These are phyloP conservation scores for Morpho achilles DNA, from an alignment of 2,888 invertebrate genomes.

Conservation along the genomic window DNA sequence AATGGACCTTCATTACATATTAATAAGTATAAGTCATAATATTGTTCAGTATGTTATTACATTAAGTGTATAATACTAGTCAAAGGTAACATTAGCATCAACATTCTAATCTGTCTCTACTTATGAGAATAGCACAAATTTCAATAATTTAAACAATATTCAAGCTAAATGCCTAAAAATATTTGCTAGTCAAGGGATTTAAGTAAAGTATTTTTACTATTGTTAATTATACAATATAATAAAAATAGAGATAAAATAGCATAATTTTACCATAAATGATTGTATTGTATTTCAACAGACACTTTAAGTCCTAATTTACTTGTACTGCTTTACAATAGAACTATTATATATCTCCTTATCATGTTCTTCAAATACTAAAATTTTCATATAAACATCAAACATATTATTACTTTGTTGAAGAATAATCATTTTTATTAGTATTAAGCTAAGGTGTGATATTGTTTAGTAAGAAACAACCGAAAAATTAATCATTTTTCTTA, in stretches of 20 bases:
- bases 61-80: no score
- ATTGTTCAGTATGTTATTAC: no score
- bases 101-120: no score
- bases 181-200: no score
- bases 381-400: neutral
- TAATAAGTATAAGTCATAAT: no score
- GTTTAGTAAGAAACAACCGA: slow-evolving; percentile 27
- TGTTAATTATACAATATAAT: no score
- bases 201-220: no score
- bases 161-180: no score
- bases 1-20: no score
- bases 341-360: slow-evolving; percentile 6
- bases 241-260: neutral
- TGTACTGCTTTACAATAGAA: slow-evolving; percentile 9
- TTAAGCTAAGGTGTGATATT: slow-evolving; percentile 12
- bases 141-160: no score
- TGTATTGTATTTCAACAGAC: neutral
- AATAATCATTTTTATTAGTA: neutral
- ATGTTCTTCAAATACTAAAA: slow-evolving; percentile 3
- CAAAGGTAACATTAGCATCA: no score
- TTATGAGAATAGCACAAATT: no score
- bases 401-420: neutral
- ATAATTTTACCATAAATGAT: neutral
- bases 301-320: slow-evolving; percentile 1
- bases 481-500: slow-evolving; percentile 68